Conservation (phyloP, 2,888 invertebrate genomes). For the Argyresthia goedartella region DNA sequence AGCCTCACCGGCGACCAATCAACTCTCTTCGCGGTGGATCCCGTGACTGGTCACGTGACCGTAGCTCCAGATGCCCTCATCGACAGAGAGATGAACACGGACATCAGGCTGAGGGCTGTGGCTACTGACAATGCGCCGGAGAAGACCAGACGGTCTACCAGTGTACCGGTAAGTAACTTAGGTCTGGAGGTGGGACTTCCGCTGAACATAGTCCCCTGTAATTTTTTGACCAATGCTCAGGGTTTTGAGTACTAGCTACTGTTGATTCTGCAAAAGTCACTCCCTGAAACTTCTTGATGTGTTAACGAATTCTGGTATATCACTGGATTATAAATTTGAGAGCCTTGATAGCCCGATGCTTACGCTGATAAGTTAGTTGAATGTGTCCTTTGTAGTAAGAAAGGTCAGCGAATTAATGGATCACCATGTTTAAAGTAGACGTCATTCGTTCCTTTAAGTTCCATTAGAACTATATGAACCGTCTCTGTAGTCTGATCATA, state of each 20-base stretch:
- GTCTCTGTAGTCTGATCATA: not conserved
- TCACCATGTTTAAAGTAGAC: no score
- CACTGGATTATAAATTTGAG: not conserved
- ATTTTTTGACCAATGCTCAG: no score
- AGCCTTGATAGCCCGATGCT: not conserved
- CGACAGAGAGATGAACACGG: conserved; percentile 81
- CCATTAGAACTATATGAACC: no score
- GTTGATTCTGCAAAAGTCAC: no score
- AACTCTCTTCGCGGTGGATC: conserved; percentile 79
- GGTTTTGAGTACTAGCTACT: no score
- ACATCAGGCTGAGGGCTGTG: conserved; percentile 81
- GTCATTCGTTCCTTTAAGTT: no score
- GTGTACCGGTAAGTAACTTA: conserved; percentile 77
- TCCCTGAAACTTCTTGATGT: no score
- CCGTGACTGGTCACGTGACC: conserved; percentile 79
- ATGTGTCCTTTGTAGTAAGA: no score
- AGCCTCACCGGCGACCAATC: conserved; percentile 81
- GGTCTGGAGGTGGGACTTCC: no score
- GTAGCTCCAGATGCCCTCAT: conserved; percentile 80
- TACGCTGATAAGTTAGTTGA: no score
- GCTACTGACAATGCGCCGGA: conserved; percentile 85
- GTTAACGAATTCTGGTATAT: not conserved
- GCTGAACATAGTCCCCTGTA: no score
- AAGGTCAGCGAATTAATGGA: no score
- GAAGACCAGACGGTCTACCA: conserved; percentile 76